phyloP scores from a whole-genome alignment of 2,888 invertebrate genomes.

The Eristalis arbustorum region DNA sequence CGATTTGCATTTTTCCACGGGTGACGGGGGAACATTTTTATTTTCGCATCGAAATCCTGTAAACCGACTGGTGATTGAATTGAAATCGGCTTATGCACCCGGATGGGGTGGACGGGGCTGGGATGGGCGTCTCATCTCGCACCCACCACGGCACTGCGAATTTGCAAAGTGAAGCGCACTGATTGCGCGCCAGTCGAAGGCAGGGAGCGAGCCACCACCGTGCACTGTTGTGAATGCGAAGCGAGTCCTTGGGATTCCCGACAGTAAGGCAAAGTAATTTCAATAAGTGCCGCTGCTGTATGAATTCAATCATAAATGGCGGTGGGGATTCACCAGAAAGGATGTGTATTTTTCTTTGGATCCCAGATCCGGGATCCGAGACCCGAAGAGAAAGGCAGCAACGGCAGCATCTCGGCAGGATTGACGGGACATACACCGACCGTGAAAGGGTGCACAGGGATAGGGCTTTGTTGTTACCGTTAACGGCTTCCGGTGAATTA shows the following conservation, averaged over 20 bases:
- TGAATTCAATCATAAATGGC: neutral
- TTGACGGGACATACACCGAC: neutral
- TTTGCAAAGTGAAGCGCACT: neutral
- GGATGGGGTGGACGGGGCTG: neutral
- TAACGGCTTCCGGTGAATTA: neutral
- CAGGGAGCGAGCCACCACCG: too few species aligned
- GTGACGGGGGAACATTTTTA: neutral
- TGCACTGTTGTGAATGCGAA: neutral
- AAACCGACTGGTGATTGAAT: neutral
- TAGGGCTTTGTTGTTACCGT: neutral
- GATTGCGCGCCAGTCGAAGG: neutral
- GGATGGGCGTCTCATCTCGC: neutral
- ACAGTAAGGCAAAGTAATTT: neutral
- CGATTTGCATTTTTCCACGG: neutral
- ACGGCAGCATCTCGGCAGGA: neutral
- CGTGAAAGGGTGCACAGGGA: neutral
- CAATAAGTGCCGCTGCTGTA: neutral
- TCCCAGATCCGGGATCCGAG: neutral
- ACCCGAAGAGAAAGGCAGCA: neutral
- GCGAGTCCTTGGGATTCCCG: neutral
- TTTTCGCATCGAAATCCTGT: neutral
- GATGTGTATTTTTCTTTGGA: neutral
- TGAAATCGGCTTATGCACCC: neutral
- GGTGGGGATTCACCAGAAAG: neutral
- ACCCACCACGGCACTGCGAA: neutral